A percentile compares a stretch with the other conserved stretches of the same genome.
Evolutionary conservation across 1,140 invertebrate genomes (phyloP).

Genomic region (Drosophila lowei): DNA sequence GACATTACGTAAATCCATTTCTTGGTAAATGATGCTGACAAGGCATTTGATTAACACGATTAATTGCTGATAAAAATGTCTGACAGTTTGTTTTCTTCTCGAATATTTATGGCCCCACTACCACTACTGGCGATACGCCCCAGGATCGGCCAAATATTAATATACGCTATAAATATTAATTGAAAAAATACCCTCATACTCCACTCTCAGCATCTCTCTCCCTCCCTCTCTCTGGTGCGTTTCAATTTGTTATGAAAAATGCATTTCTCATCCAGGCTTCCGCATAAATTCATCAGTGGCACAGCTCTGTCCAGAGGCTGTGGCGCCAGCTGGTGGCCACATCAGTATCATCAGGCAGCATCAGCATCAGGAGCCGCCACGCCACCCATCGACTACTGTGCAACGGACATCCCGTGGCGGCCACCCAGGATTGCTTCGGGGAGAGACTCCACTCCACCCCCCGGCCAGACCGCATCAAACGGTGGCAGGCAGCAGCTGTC

Average conservation of each 20-base stretch:
- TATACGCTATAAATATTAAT: constrained; percentile 46
- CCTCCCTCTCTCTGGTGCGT: constrained; percentile 16
- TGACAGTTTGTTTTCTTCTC: constrained; percentile 68
- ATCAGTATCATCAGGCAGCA: constrained; percentile 3
- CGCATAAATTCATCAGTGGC: constrained; percentile 79
- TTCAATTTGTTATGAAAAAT: constrained; percentile 79
- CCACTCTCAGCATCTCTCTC: constrained; percentile 14
- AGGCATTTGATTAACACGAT: constrained; percentile 81
- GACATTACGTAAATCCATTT: constrained; percentile 69
- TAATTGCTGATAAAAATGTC: constrained; percentile 81
- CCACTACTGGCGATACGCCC: constrained; percentile 60
- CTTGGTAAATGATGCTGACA: constrained; percentile 78
- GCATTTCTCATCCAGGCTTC: constrained; percentile 66
- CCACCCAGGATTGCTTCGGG: constrained; percentile 36
- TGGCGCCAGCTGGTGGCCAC: constrained; percentile 37
- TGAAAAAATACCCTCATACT: constrained; percentile 42
- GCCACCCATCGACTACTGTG: constrained; percentile 55
- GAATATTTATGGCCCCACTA: constrained; percentile 18
- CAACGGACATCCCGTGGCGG: constrained; percentile 38
- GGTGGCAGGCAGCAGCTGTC: constrained; percentile 77
- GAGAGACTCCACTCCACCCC: constrained; percentile 8
- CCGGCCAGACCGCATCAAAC: constrained; percentile 46
- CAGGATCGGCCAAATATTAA: constrained; percentile 10
- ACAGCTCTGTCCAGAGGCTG: constrained; percentile 64
- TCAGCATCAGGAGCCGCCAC: background rate